Base-by-base conservation (phyloP, 2,888 invertebrate species). In the Stenichneumon culpator region DNA sequence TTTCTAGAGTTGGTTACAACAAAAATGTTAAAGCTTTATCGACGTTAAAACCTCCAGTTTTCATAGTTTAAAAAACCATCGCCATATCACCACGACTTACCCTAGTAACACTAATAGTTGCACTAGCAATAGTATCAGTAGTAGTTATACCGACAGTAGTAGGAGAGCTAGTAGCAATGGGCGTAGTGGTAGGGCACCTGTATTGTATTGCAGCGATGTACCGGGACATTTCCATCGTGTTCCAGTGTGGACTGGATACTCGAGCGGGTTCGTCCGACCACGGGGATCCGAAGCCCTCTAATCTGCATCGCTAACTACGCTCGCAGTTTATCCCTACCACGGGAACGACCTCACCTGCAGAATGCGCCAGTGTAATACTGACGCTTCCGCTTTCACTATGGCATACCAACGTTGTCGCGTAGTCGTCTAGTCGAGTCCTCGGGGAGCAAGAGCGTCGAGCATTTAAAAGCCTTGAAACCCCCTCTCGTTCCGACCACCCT, bases 241-340 rank as follows among this genome's bases (percentile, higher is more conserved):
- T 65, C 50, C 14, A 52, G 39, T 50, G 28, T 32, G 47, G 52
- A 22, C 47, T 63, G 75, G 69, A 75, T 84, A 84, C 52, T 72
- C 65, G 69, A 63, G 28, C 44, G 36, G 36, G 36, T 52, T 70
- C 32, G 77, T 57, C 57, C 83, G 70, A 84, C 83, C 75, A 69
- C 82, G 60, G 72, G 75, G 65, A 81, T 83, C 73, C 73, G 50
- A 63, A 75, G 82, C 80, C 82, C 89, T 91, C 90, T 91, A 91
- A 91, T 92, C 91, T 92, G 89, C 91, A 91, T 90, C 88, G 79
- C 90, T 90, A 90, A 91, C 89, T 89, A 89, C 89, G 72, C 77
- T 72, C 65, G 86, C 88, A 87, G 90, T 89, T 91, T 89, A 89
- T 86, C 88, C 82, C 77, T 77, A 72, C 80, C 79, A 65, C 70